A percentile compares a stretch with the other conserved stretches of the same genome.
Conservation (phyloP, 1,140 invertebrate species). For the Camponotus pennsylvanicus region DNA sequence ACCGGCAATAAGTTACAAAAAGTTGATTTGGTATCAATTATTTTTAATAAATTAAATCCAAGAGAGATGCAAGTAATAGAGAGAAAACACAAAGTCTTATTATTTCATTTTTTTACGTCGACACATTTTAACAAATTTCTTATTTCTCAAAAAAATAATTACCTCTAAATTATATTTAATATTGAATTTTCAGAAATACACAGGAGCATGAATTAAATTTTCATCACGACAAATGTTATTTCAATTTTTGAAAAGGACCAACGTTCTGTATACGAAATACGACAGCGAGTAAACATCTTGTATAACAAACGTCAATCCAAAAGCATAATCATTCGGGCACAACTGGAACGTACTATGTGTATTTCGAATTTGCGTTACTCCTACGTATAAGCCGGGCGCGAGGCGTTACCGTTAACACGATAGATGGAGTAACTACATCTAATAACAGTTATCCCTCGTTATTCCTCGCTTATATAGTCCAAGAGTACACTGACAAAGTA, state of each 20-base stretch:
- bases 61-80: not conserved
- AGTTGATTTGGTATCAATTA: not conserved
- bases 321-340: slow-evolving; percentile 22
- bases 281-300: slow-evolving; percentile 2
- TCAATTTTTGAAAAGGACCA: not conserved
- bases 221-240: not conserved
- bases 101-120: not conserved
- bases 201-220: not conserved
- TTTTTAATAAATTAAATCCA: not conserved
- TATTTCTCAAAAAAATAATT: not conserved
- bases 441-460: slow-evolving; percentile 75
- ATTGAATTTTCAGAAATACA: not conserved
- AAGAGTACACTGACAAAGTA: slow-evolving; percentile 60
- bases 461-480: slow-evolving; percentile 62
- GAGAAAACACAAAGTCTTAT: not conserved
- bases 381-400: slow-evolving; percentile 21
- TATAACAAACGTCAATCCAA: slow-evolving; percentile 11
- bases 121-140: not conserved
- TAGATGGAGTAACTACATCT: slow-evolving; percentile 63
- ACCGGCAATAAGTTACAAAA: not conserved
- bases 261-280: not conserved
- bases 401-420: slow-evolving; percentile 50
- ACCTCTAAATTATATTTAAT: not conserved
- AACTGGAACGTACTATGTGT: slow-evolving; percentile 18
- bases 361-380: slow-evolving; percentile 27